A percentile compares a stretch with the other conserved stretches of the same genome.
phyloP scores from a whole-genome alignment of 1,140 invertebrate species.

The Theocolax elegans region DNA sequence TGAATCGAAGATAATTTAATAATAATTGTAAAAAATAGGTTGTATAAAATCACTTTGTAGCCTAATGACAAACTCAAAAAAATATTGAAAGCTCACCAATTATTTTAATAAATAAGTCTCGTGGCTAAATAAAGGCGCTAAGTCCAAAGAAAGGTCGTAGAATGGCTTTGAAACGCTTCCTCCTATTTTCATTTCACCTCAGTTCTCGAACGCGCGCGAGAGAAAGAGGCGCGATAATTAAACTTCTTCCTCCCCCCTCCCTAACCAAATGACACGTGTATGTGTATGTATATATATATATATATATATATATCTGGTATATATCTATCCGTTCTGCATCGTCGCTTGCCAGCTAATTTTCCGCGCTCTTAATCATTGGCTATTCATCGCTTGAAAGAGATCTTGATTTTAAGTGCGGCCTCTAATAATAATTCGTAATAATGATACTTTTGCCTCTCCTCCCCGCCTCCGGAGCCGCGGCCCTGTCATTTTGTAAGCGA shows the following conservation, averaged over 20 bases:
- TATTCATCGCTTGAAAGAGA: conserved; percentile 67
- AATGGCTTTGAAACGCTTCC: conserved; percentile 16
- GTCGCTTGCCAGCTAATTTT: conserved; percentile 56
- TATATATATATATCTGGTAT: neutral
- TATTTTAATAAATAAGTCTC: conserved; percentile 38
- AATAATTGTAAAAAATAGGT: too few species aligned
- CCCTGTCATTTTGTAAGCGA: conserved; percentile 58
- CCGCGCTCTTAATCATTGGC: conserved; percentile 64
- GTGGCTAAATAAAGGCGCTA: conserved; percentile 19
- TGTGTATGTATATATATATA: neutral
- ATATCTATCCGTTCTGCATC: neutral
- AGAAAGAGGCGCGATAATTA: conserved; percentile 27
- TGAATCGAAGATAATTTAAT: neutral
- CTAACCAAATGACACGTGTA: neutral
- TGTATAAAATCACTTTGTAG: too few species aligned
- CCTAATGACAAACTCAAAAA: conserved; percentile 17
- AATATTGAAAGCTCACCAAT: conserved; percentile 28
- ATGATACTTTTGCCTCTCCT: conserved; percentile 49
- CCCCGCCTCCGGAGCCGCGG: conserved; percentile 14
- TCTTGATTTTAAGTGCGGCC: conserved; percentile 65
- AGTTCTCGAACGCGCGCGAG: neutral
- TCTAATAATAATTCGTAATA: conserved; percentile 66
- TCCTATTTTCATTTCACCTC: conserved; percentile 27
- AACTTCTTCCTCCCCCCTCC: conserved; percentile 17
- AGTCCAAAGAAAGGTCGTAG: conserved; percentile 15